Evolutionary conservation across 2,797 vertebrate genomes (phyloP).

Genomic region (Cryptoprocta ferox): DNA sequence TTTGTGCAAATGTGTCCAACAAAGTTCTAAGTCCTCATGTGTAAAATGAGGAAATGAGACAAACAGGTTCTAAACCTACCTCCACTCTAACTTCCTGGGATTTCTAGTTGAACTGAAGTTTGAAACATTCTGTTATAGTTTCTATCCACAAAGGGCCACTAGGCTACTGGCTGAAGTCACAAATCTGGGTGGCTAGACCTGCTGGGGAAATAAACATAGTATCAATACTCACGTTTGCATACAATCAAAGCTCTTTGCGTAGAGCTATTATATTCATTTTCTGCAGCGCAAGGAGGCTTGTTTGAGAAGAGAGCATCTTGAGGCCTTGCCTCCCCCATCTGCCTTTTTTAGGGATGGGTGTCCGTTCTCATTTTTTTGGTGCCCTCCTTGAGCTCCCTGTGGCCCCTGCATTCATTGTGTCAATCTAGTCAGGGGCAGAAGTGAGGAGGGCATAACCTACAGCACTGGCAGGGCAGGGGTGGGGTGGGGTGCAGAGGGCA

Average conservation of each 20-base stretch:
- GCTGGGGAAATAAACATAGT: slow-evolving; percentile 65
- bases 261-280: slow-evolving; percentile 21
- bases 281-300: neutral
- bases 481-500: neutral
- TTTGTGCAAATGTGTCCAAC: neutral
- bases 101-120: neutral
- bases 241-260: slow-evolving; percentile 45
- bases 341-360: neutral
- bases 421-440: neutral
- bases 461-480: neutral
- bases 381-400: neutral
- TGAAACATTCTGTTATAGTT: slow-evolving; percentile 38
- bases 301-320: neutral
- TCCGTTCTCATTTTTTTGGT: neutral
- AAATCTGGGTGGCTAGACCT: slow-evolving; percentile 65
- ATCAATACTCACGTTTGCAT: slow-evolving; percentile 60
- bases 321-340: neutral
- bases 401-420: neutral
- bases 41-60: neutral
- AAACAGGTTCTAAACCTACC: neutral
- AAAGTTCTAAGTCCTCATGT: neutral
- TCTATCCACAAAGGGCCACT: slow-evolving; percentile 19
- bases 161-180: slow-evolving; percentile 48
- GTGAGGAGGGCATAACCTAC: neutral
- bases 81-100: slow-evolving; percentile 2